Base-by-base conservation (phyloP, 2,113 vertebrate genomes). In the Pyxicephalus adspersus region DNA sequence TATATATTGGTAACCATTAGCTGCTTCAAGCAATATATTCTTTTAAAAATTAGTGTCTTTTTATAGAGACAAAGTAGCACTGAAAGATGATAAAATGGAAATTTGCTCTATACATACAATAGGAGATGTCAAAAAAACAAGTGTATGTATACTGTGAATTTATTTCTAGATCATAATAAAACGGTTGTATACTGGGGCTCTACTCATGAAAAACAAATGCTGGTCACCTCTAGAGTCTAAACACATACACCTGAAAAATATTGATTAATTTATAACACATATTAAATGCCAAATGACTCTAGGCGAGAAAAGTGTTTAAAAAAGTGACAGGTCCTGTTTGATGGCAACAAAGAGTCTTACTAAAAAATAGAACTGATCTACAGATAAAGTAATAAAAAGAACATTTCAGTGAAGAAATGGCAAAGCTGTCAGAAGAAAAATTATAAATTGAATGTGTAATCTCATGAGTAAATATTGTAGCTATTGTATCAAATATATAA, bases 361-460 rank as follows among this genome's bases (percentile, higher is more conserved):
- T 64, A 19, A 77, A 51, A 77, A 64, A 64, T 63, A 65, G 64
- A 77, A 66, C 45, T 65, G 76, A 77, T 18, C n/a, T 65, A 77
- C 25, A 55, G 61, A 77, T 65, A 77, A 64, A 65, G 64, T 65
- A 65, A 66, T 77, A 77, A 77, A 76, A 77, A 66, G 64, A 31
- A 20, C 51, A 51, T 66, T 66, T 34, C 45, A 20, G 23, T 31
- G 45, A 77, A 65, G 61, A 77, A 77, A 77, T 66, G 34, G 25
- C 51, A 77, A 34, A 77, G 51, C 63, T 77, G 76, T 77, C 76
- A 77, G 51, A 54, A 66, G 26, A 77, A 65, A 50, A 77, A 77
- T 77, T 77, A 77, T 66, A 77, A 77, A 77, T 66, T 66, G 63
- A 77, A 77, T 77, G 63, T 66, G 63, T 77, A 65, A 77, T 77